Evolutionary conservation across 2,797 vertebrate species (phyloP).

Genomic region (Potorous gilbertii): DNA sequence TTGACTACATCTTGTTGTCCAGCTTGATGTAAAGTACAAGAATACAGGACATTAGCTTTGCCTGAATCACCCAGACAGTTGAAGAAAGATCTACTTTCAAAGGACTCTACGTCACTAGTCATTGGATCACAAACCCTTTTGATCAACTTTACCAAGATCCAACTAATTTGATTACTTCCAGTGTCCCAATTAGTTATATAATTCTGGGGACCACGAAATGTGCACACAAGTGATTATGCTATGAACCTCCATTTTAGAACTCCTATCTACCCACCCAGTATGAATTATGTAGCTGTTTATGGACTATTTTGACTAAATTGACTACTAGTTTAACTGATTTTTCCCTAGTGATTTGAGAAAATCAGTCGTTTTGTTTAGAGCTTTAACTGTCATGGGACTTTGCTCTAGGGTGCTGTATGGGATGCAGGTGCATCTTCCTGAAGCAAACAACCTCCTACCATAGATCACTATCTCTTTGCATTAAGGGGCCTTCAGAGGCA

Average conservation of each 20-base stretch:
- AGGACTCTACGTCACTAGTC: background rate
- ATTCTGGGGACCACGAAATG: background rate
- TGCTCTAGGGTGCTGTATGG: background rate
- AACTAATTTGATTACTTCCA: slow-evolving; percentile 35
- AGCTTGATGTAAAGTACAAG: slow-evolving; percentile 24
- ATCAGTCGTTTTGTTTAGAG: background rate
- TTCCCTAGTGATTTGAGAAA: background rate
- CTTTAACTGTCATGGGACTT: background rate
- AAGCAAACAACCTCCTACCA: background rate
- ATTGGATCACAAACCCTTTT: too few species aligned
- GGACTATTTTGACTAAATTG: background rate
- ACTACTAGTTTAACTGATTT: background rate
- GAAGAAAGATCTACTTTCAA: background rate
- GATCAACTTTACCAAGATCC: background rate
- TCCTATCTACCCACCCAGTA: background rate
- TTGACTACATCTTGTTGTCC: slow-evolving; percentile 28
- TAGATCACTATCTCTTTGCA: background rate
- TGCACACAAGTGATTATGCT: background rate
- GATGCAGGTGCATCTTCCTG: background rate
- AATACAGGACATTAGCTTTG: background rate
- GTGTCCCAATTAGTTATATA: background rate
- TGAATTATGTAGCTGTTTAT: background rate
- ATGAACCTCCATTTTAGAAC: background rate
- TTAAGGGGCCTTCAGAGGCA: background rate
- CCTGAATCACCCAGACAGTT: background rate